These are phyloP conservation scores for Gari tellinella DNA, from an alignment of 2,888 invertebrate genomes.

Conservation along the genomic window DNA sequence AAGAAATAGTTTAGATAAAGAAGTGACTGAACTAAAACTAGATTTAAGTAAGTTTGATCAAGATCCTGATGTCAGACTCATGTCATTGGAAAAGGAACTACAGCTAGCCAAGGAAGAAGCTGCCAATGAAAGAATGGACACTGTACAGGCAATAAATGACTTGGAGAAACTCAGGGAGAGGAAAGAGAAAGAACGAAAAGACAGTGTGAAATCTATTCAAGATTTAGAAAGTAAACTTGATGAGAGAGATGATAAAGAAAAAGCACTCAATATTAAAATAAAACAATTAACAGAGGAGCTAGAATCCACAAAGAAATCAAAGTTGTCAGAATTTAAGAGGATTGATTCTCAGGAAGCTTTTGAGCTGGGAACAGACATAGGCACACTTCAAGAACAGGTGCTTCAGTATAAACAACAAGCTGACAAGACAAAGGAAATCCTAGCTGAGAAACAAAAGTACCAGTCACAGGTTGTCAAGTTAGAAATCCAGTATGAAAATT, in stretches of 20 bases:
- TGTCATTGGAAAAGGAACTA: constrained; percentile 39
- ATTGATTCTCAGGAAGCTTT: constrained; percentile 45
- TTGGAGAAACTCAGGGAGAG: constrained; percentile 50
- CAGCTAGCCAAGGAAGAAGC: constrained; percentile 46
- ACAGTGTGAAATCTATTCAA: constrained; percentile 49
- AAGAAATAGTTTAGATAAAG: constrained; percentile 31
- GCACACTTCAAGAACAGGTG: constrained; percentile 54
- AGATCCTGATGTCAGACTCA: constrained; percentile 34
- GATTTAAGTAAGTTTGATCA: constrained; percentile 29
- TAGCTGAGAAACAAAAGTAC: constrained; percentile 57
- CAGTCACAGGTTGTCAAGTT: constrained; percentile 55
- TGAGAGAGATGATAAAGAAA: constrained; percentile 37
- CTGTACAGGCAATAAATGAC: constrained; percentile 53
- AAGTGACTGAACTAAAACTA: constrained; percentile 37
- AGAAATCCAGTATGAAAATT: constrained; percentile 51
- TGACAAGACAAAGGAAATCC: constrained; percentile 52
- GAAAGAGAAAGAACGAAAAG: constrained; percentile 50
- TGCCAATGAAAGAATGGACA: constrained; percentile 54
- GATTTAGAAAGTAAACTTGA: constrained; percentile 50
- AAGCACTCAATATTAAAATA: constrained; percentile 43
- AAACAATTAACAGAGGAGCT: constrained; percentile 62
- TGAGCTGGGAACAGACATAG: constrained; percentile 56
- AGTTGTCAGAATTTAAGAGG: constrained; percentile 7
- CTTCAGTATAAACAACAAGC: constrained; percentile 50
- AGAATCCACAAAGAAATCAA: constrained; percentile 33